A percentile compares a stretch with the other conserved stretches of the same genome.
Evolutionary conservation across 2,888 invertebrate genomes (phyloP).

Genomic region (Chaetoderma sp.): DNA sequence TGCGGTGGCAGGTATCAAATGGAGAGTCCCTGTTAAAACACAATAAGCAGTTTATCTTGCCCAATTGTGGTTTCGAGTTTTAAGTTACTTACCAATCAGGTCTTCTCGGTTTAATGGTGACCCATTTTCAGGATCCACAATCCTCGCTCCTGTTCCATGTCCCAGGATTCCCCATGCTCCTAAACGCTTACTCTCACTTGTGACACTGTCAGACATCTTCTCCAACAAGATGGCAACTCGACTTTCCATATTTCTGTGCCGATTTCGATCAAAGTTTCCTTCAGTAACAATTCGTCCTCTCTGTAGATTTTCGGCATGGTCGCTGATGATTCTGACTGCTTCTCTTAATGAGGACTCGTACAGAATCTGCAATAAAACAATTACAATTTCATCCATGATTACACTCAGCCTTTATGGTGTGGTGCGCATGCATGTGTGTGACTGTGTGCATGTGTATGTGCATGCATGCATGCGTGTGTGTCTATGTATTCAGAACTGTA

Average conservation of each 20-base stretch:
- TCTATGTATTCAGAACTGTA: too few species aligned
- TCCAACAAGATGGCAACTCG: conserved; percentile 52
- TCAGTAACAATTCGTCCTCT: conserved; percentile 45
- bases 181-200: conserved; percentile 54
- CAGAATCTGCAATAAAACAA: conserved; percentile 46
- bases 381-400: too few species aligned
- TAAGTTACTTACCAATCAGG: conserved; percentile 45
- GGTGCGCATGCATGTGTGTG: too few species aligned
- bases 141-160: conserved; percentile 55
- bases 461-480: too few species aligned
- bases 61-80: too few species aligned
- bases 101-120: conserved; percentile 46
- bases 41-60: too few species aligned
- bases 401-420: too few species aligned
- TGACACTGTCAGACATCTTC: conserved; percentile 53
- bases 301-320: conserved; percentile 57
- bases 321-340: conserved; percentile 49
- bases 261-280: conserved; percentile 50
- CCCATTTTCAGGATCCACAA: conserved; percentile 47
- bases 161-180: conserved; percentile 64
- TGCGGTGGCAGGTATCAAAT: too few species aligned
- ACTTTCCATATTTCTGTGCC: conserved; percentile 46
- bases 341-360: conserved; percentile 57
- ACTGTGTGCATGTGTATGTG: not conserved
- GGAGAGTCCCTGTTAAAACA: too few species aligned